These are phyloP conservation scores for Alviniconcha marisindica DNA, from an alignment of 1,140 invertebrate species.

Conservation along the genomic window DNA sequence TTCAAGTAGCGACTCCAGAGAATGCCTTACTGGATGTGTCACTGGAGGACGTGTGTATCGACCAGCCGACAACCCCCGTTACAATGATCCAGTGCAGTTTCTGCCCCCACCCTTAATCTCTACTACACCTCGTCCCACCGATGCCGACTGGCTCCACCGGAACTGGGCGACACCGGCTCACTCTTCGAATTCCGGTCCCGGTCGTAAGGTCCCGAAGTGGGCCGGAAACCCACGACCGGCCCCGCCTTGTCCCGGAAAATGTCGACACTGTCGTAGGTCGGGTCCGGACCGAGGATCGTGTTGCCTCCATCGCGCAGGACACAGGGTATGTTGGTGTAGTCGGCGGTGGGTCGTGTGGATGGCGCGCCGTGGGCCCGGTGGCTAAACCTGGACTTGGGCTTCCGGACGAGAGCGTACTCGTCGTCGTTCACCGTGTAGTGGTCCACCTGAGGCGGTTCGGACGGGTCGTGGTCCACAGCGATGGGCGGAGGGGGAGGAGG, in stretches of 20 bases:
- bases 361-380: too few species aligned
- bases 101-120: too few species aligned
- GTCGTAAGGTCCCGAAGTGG: slow-evolving; percentile 46
- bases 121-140: slow-evolving; percentile 30
- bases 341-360: too few species aligned
- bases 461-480: not conserved
- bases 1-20: too few species aligned
- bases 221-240: slow-evolving; percentile 31
- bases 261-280: slow-evolving; percentile 1
- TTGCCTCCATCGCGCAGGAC: not conserved
- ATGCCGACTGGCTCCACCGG: not conserved
- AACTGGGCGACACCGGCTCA: slow-evolving; percentile 21
- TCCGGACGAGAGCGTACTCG: slow-evolving; percentile 45
- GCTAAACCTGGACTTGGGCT: not conserved
- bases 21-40: too few species aligned
- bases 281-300: not conserved
- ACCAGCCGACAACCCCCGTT: too few species aligned
- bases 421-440: slow-evolving; percentile 46
- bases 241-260: not conserved
- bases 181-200: slow-evolving; percentile 15
- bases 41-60: too few species aligned
- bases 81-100: too few species aligned
- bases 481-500: slow-evolving; percentile 5
- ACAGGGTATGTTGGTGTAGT: too few species aligned
- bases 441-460: not conserved